A percentile compares a stretch with the other conserved stretches of the same genome.
Conservation (phyloP, 1,140 invertebrate species). For the Orius laevigatus region DNA sequence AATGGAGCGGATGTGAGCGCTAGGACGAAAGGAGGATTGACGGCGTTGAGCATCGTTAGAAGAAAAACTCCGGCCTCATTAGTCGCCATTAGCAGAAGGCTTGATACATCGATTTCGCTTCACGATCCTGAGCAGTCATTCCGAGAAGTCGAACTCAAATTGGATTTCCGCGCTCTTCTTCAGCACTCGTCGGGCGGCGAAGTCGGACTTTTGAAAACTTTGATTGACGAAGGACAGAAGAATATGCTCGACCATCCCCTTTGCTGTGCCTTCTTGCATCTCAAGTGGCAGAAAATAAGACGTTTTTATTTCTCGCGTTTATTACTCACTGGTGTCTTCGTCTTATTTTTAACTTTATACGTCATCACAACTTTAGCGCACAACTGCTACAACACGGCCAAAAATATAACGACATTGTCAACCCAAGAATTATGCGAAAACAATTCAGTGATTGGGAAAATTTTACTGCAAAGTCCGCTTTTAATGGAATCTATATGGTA, state of each 20-base stretch:
- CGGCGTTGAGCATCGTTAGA: conserved; percentile 62
- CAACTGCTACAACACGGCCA: conserved; percentile 44
- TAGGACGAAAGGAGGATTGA: conserved; percentile 64
- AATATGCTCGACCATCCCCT: conserved; percentile 65
- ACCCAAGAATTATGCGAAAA: conserved; percentile 40
- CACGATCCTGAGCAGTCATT: conserved; percentile 60
- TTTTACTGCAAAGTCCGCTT: conserved; percentile 49
- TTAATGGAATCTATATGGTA: conserved; percentile 65
- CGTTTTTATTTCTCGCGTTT: conserved; percentile 67
- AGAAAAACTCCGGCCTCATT: conserved; percentile 66
- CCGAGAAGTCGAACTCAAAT: conserved; percentile 59
- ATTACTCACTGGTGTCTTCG: conserved; percentile 62
- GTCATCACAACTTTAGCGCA: conserved; percentile 58
- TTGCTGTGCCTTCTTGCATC: conserved; percentile 63
- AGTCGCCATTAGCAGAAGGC: conserved; percentile 53
- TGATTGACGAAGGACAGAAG: conserved; percentile 68
- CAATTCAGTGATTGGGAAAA: conserved; percentile 46
- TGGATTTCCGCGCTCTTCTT: conserved; percentile 61
- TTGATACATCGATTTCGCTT: conserved; percentile 58
- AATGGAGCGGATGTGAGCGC: conserved; percentile 71
- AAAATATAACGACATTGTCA: not conserved
- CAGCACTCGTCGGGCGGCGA: conserved; percentile 62
- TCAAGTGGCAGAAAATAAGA: conserved; percentile 80
- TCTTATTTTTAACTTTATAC: conserved; percentile 57
- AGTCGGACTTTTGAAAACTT: conserved; percentile 63